Evolutionary conservation across 2,888 invertebrate species (phyloP), one percentile per base, ranked within the genome.

Genomic region (Epirrhoe tristata): DNA sequence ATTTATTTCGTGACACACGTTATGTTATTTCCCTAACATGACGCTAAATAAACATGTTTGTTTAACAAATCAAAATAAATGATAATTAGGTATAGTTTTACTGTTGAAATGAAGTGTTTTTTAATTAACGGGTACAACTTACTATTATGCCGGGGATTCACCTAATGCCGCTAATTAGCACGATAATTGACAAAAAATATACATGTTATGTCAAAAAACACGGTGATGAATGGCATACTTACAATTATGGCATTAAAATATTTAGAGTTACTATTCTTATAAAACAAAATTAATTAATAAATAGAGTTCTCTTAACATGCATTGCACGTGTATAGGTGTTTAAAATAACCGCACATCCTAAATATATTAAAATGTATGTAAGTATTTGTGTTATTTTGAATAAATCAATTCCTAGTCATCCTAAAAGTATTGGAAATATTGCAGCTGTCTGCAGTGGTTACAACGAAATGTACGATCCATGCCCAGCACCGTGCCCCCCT

Each of bases 401-500:
- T 3, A 24, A 24, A 24, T 3, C 24, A 24, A 24, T 24, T 24
- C 24, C 1, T 8, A 43, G 12, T 43, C 12, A 43, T 43, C 39
- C 12, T 4, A 43, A 4, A 43, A 43, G 12, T 12, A 43, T 12
- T 43, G 12, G 5, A 39, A 16, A 53, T 46, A 14, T 59, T 65
- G 5, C 61, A 78, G 75, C 72, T n/a, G 66, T 56, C 63, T 79
- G 80, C 56, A 55, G 14, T 5, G 68, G 66, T 1, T 43, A 31
- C 1, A 77, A 81, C 59, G 79, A 82, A 66, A 68, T 73, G 0
- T 81, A 77, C 62, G 78, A 77, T 50, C 46, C 67, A 16, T 81
- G 81, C 24, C 74, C 74, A 0, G 66, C 68, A 1, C 58, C 65
- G 0, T 81, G 81, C 54, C 78, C 78, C 1, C 78, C 78, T 6